A percentile compares a stretch with the other conserved stretches of the same genome.
Evolutionary conservation across 2,113 vertebrate species (phyloP).

Genomic region (Oriolus oriolus): DNA sequence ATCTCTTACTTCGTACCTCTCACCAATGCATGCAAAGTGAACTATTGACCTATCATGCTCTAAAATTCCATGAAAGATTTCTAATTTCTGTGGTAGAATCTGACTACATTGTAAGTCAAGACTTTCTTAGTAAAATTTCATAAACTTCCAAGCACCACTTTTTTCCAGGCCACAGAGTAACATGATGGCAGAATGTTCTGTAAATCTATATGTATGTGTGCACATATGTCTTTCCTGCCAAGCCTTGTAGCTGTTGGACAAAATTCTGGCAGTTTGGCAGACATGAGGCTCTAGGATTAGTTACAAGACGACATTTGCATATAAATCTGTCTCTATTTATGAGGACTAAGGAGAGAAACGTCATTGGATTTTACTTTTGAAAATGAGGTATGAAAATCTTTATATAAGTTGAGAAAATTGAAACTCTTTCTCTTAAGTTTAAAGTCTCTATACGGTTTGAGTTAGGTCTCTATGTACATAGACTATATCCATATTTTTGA

Average conservation of each 20-base stretch:
- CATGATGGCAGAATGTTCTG: neutral
- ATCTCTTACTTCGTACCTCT: neutral
- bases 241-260: neutral
- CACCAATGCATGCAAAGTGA: neutral
- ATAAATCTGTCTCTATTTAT: neutral
- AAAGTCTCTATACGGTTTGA: neutral
- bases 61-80: neutral
- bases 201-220: neutral
- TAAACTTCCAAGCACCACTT: neutral
- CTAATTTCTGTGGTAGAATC: neutral
- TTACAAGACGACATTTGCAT: slow-evolving; percentile 8
- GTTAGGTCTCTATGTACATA: neutral
- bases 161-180: neutral
- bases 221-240: neutral
- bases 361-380: neutral
- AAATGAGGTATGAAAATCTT: neutral
- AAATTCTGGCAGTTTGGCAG: slow-evolving; percentile 41
- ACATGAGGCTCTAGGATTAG: neutral
- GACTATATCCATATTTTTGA: neutral
- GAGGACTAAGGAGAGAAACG: neutral
- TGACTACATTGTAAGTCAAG: neutral
- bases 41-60: neutral
- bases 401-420: neutral
- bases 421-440: neutral
- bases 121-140: neutral